Percentiles rank a stretch among this genome's conserved stretches.
phyloP scores from a whole-genome alignment of 2,797 vertebrate genomes.

The Microctenopoma steveboyesi region DNA sequence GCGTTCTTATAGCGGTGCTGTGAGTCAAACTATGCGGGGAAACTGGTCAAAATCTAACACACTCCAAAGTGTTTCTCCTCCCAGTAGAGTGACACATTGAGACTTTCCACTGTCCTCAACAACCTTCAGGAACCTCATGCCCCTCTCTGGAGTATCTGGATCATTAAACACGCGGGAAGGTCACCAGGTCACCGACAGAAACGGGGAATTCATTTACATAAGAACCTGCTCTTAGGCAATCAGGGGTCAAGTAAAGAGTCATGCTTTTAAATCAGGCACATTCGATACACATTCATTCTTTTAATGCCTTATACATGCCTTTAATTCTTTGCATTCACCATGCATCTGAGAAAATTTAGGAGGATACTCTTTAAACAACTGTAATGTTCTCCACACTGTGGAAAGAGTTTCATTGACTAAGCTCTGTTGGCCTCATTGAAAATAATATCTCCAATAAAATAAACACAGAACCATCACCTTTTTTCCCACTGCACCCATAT shows the following conservation, averaged over 20 bases:
- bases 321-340: constrained; percentile 48
- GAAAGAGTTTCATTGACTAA: constrained; percentile 7
- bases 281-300: constrained; percentile 42
- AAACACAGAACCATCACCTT: constrained; percentile 8
- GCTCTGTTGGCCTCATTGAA: not conserved
- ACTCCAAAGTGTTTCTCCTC: constrained; percentile 54
- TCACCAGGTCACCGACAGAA: constrained; percentile 31
- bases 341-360: constrained; percentile 39
- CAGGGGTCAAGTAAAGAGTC: constrained; percentile 32
- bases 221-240: constrained; percentile 28
- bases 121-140: constrained; percentile 33
- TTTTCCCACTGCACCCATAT: constrained; percentile 29
- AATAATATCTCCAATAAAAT: constrained; percentile 1
- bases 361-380: constrained; percentile 17
- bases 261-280: constrained; percentile 60
- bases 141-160: constrained; percentile 34
- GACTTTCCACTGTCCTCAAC: constrained; percentile 25
- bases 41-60: constrained; percentile 43
- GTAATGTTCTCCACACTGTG: constrained; percentile 28
- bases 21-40: constrained; percentile 21
- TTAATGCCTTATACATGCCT: constrained; percentile 49
- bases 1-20: constrained; percentile 1
- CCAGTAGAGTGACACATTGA: constrained; percentile 39
- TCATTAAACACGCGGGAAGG: constrained; percentile 42
- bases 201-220: constrained; percentile 43